Evolutionary conservation across 35 echinoderm and acorn worm species (phyloP), one percentile per base, ranked within the genome.

Genomic region (Stichopus chloronotus): DNA sequence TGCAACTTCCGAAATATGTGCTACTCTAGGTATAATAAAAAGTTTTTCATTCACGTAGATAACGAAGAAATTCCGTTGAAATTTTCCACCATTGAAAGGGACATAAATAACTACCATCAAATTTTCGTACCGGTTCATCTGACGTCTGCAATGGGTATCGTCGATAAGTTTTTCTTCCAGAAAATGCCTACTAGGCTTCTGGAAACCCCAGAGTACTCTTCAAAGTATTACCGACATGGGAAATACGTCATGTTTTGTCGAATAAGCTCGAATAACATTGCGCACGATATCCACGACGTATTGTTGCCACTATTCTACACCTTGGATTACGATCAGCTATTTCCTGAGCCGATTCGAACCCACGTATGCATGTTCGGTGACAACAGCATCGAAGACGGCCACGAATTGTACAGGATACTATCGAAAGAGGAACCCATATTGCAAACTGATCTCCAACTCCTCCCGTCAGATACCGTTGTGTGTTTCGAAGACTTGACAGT

Each of bases 241-340:
- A 81, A 81, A 25, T 81, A 81, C 30, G 6, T 54, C 20, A 43
- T 81, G 79, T 10, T 81, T 24, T 30, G 25, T 81, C 25, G 52
- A 5, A 43, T 81, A 6, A 8, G 10, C 52, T 16, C 52, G 6
- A 14, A 81, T 9, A 81, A 81, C 14, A 81, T 81, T 81, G 79
- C 22, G 6, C 79, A 81, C 53, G 79, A 81, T 52, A 81, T 81
- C 53, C 79, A 81, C 79, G 79, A 81, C 25, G 79, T 81, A 54
- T 52, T 81, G 5, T 6, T 81, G 25, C 79, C 79, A 9, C 79
- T 81, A 43, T 81, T 81, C 25, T 52, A 10, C 14, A 43, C 79
- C 25, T 14, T 81, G 7, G 30, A 81, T 25, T 52, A 7, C 14
- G 21, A 24, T 14, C 4, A 81, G 7, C 9, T 43, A 5, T 43